A percentile compares a stretch with the other conserved stretches of the same genome.
phyloP scores from a whole-genome alignment of 2,797 vertebrate genomes.

The Sebastiscus tertius region DNA sequence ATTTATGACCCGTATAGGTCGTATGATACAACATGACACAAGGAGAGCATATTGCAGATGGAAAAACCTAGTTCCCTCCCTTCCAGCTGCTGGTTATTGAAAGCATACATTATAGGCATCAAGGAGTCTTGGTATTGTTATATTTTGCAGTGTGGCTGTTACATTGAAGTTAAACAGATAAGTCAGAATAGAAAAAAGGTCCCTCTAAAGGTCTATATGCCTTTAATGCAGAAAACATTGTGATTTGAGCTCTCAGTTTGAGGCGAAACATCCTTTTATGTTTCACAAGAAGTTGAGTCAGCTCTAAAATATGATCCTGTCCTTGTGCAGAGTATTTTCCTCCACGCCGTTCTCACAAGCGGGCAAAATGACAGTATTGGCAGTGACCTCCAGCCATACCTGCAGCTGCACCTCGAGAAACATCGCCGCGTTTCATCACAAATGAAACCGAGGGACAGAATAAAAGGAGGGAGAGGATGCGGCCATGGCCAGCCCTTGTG shows the following conservation, averaged over 20 bases:
- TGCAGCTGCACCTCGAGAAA: constrained; percentile 11
- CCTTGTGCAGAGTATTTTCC: constrained; percentile 22
- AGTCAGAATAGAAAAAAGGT: background rate
- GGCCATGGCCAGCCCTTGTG: background rate
- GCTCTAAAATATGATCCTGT: constrained; percentile 41
- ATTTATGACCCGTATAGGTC: constrained; percentile 28
- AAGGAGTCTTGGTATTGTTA: background rate
- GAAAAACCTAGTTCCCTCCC: background rate
- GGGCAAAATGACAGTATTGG: constrained; percentile 30
- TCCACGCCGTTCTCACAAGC: constrained; percentile 1
- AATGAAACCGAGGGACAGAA: background rate
- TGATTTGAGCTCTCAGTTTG: constrained; percentile 18
- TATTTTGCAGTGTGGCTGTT: constrained; percentile 4
- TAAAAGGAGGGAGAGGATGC: background rate
- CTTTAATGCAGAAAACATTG: constrained; percentile 11
- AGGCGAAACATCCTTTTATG: constrained; percentile 23
- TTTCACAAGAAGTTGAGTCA: constrained; percentile 33
- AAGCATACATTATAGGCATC: background rate
- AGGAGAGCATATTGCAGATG: constrained; percentile 14
- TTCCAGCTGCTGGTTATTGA: constrained; percentile 25
- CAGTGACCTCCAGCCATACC: constrained; percentile 42
- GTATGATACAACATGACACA: constrained; percentile 21
- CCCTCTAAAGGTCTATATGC: background rate
- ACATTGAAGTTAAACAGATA: background rate
- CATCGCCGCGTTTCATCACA: background rate